Conservation (phyloP, 2,113 vertebrate genomes). For the Nesogale talazaci region DNA sequence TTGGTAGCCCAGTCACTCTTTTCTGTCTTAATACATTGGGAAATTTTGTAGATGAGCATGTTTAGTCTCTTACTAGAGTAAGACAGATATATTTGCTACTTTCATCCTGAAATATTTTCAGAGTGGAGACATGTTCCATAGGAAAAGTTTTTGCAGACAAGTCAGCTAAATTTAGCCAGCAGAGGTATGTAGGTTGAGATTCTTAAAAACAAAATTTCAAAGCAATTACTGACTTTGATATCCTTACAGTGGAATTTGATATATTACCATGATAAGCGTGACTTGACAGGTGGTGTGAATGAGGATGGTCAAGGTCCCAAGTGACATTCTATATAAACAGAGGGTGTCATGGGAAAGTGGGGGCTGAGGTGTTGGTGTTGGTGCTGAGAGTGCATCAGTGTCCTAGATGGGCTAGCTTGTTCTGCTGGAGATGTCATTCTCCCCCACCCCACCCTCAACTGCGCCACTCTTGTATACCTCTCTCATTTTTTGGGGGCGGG, state of each 20-base stretch:
- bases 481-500: not conserved
- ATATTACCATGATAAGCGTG: not conserved
- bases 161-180: not conserved
- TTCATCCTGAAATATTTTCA: not conserved
- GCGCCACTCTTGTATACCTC: not conserved
- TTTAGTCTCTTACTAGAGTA: not conserved
- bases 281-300: not conserved
- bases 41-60: conserved; percentile 4
- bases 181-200: not conserved
- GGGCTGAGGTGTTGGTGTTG: too few relatives aligned
- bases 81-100: not conserved
- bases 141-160: conserved; percentile 4
- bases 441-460: not conserved
- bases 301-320: not conserved
- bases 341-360: not conserved
- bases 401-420: not conserved
- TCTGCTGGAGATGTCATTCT: not conserved
- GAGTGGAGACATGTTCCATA: not conserved
- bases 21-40: not conserved
- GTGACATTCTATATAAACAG: not conserved
- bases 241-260: not conserved
- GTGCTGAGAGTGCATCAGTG: not conserved
- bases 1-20: not conserved
- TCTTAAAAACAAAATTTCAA: not conserved
- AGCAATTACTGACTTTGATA: conserved; percentile 34